These are phyloP conservation scores for Phrynosoma blainvillii DNA, from an alignment of 2,113 vertebrate genomes.

Conservation along the genomic window DNA sequence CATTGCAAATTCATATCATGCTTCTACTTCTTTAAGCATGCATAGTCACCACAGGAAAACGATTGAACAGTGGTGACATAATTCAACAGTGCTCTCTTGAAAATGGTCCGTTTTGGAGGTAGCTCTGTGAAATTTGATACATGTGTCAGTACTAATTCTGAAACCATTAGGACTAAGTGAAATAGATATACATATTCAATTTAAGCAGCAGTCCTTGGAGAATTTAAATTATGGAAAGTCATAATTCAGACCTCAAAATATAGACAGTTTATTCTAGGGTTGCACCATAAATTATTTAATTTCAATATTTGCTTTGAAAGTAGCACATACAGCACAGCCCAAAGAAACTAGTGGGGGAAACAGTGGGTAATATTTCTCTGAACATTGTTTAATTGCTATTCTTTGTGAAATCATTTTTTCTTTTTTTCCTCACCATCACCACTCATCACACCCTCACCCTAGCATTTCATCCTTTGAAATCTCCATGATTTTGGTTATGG, in stretches of 20 bases:
- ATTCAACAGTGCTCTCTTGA: not conserved
- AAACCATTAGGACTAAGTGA: constrained; percentile 22
- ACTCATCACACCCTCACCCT: not conserved
- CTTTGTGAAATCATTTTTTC: not conserved
- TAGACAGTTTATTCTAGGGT: not conserved
- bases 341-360: not conserved
- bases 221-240: constrained; percentile 2
- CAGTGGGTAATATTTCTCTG: not conserved
- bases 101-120: constrained; percentile 6
- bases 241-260: not conserved
- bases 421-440: not conserved
- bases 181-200: constrained; percentile 5
- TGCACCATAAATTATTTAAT: not conserved
- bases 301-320: not conserved
- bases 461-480: not conserved
- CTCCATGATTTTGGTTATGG: not conserved
- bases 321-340: not conserved
- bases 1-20: not conserved
- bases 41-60: not conserved
- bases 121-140: constrained; percentile 8
- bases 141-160: not conserved
- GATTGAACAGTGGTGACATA: not conserved
- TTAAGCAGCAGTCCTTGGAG: not conserved
- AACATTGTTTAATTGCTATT: not conserved
- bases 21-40: not conserved